phyloP scores from a whole-genome alignment of 2,113 vertebrate genomes.

The Myotis lucifugus region DNA sequence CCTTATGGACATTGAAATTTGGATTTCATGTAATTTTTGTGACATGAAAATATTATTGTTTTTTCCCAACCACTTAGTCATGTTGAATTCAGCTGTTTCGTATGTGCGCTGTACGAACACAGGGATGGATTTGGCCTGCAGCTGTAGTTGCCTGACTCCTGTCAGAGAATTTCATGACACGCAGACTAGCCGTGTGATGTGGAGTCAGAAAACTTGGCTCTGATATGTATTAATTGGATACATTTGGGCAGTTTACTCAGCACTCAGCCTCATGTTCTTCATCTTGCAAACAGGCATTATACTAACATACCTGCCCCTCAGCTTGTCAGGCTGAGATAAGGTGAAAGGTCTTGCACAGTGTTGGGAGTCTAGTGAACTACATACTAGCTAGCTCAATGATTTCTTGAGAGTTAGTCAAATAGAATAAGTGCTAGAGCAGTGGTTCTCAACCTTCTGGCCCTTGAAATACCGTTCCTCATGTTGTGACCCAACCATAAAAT shows the following conservation, averaged over 20 bases:
- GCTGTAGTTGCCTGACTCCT: background rate
- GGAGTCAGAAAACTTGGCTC: background rate
- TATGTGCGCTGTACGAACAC: background rate
- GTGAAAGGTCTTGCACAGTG: background rate
- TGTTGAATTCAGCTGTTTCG: background rate
- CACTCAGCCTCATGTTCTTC: background rate
- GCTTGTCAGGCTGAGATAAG: background rate
- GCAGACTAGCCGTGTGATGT: background rate
- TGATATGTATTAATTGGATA: background rate
- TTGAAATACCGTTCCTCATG: no score
- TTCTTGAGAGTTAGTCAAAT: background rate
- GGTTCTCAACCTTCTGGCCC: no score
- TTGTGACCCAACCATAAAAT: no score
- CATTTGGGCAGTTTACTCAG: background rate
- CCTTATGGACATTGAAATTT: background rate
- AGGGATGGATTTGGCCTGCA: background rate
- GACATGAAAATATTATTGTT: background rate
- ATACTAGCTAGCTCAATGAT: background rate
- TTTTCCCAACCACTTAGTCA: background rate
- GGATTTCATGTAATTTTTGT: background rate
- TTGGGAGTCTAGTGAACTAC: no score
- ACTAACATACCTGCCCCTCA: background rate
- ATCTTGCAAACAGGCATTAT: background rate
- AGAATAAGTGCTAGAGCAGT: background rate
- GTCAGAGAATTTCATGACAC: background rate